phyloP scores from a whole-genome alignment of 2,888 invertebrate genomes.

The Helobdella robusta region DNA sequence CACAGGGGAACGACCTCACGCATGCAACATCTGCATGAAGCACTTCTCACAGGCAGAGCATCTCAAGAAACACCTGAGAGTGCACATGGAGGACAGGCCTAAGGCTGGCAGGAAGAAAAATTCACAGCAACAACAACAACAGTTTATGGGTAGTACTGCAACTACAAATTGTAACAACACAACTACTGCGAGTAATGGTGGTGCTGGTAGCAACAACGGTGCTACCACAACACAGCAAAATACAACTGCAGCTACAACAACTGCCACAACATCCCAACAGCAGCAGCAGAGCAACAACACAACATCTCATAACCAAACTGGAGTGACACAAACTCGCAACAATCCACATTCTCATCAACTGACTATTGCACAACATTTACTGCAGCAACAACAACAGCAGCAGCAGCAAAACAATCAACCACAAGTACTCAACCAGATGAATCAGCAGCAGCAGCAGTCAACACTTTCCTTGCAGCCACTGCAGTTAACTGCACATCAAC shows the following conservation, averaged over 20 bases:
- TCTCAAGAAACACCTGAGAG: conserved; percentile 17
- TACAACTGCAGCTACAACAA: neutral
- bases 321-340: too few relatives aligned
- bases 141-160: too few relatives aligned
- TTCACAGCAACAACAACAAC: conserved; percentile 3
- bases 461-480: too few relatives aligned
- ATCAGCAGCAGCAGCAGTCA: neutral
- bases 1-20: conserved; percentile 23
- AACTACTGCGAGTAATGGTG: neutral
- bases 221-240: neutral
- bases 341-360: conserved; percentile 10
- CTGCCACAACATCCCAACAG: neutral
- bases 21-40: conserved; percentile 15
- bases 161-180: too few relatives aligned
- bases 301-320: too few relatives aligned
- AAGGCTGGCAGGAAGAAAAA: conserved; percentile 11
- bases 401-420: neutral
- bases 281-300: too few relatives aligned
- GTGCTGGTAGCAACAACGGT: neutral
- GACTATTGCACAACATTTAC: conserved; percentile 2
- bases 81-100: conserved; percentile 19
- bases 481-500: too few relatives aligned
- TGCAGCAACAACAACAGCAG: conserved; percentile 6
- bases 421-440: neutral
- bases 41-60: conserved; percentile 24